Base-by-base conservation (phyloP, 2,113 vertebrate genomes). In the Myotis yumanensis region DNA sequence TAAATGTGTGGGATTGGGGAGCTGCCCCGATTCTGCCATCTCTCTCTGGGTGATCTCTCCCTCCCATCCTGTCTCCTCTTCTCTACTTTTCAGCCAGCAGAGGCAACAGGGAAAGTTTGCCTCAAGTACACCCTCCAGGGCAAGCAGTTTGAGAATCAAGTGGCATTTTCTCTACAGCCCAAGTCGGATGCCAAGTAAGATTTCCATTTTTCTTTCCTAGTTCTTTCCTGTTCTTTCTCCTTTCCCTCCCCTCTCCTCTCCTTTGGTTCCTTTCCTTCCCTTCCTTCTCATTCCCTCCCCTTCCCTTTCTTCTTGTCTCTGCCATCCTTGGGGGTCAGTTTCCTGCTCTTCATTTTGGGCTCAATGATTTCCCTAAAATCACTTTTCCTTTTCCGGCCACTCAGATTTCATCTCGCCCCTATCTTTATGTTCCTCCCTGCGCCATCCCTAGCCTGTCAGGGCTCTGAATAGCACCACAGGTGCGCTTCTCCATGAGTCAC, bases 101-200 rank as follows among this genome's bases (percentile, higher is more conserved):
- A 94, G 46, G 22, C 80, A 20, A 64, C 84, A 72, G 97, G 93
- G 32, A 85, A 94, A 54, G 95, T 96, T 16, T 64, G 81, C 28
- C 96, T 98, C 37, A 95, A 90, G 22, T 98, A 97, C 71, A 96
- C 5, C 0, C 85, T 96, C 64, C 93, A 96, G 35, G 97, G 91
- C 59, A 72, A 97, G 59, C 59, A 81, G 11, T 30, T 87, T 22
- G 95, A 95, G 62, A 93, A 92, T 46, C 93, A 87, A 22, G 87
- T 97, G 80, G 59, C n/a, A 32, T 97, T 98, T 93, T 80, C 84
- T 37, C 83, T 98, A 32, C 77, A 96, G 52, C 91, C 93, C 57
- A 92, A 97, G 79, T 22, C 18, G 1, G 95, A 97, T 62, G 69
- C 79, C 92, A 95, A 96, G 97, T 97, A 64, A 97, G 96, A 92